Base-by-base conservation (phyloP, 2,113 vertebrate species). In the Sterrhoptilus dennistouni region DNA sequence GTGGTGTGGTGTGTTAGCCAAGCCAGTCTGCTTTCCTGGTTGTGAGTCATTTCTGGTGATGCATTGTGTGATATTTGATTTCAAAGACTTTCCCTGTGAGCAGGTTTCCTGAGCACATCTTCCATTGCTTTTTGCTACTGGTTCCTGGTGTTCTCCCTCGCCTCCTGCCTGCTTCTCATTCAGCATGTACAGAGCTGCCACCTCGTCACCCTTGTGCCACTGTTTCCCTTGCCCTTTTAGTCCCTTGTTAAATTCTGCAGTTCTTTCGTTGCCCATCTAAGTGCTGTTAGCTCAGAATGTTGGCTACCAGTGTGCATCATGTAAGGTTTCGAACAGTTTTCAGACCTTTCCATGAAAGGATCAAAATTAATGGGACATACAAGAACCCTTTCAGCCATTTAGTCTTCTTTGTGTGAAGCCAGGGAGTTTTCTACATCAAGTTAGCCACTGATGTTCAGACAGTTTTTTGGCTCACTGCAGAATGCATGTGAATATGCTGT, bases 1-100 rank as follows among this genome's bases (percentile, higher is more conserved):
- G 4, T 86, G 71, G 50, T 53, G 87, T 89, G 35, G 57, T 77
- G 92, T 96, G 80, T 66, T 92, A 90, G 95, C 54, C 70, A 92
- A 93, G 59, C 1, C 20, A 85, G 42, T 60, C 82, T 3, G 80
- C 76, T 82, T 87, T 64, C 10, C 2, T 93, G 69, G 53, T 89
- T 66, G 21, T 95, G 85, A 92, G 61, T 88, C 25, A 66, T 72
- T 83, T 74, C 72, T 78, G 65, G 14, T 83, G 69, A 28, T 89
- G 81, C 40, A 17, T n/a, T 84, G 71, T 88, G 74, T 65, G 56
- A 9, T 42, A 23, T 18, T 89, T 68, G 53, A 72, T 87, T 87
- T 68, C 44, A 74, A 49, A 95, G 77, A 18, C 29, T 71, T 74
- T 4, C 50, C 66, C 36, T 36, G 68, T 64, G 53, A 95, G 45